A percentile compares a stretch with the other conserved stretches of the same genome.
Conservation (phyloP, 2,113 vertebrate species). For the Candoia aspera region DNA sequence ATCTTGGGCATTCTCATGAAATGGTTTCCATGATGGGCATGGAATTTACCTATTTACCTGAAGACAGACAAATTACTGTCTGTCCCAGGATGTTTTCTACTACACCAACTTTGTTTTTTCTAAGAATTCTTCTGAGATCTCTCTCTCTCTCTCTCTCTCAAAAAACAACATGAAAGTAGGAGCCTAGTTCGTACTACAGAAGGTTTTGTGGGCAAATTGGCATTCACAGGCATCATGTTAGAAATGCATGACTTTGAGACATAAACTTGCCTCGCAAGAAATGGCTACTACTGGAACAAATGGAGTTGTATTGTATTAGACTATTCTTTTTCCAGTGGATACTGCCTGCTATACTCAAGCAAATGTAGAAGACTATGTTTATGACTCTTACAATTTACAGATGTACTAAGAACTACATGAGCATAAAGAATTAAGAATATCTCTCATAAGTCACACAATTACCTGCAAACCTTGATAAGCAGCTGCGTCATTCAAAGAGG, state of each 20-base stretch:
- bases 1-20: background rate
- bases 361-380: background rate
- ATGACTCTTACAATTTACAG: too few relatives aligned
- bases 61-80: background rate
- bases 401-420: conserved; percentile 29
- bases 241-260: background rate
- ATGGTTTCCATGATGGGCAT: background rate
- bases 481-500: conserved; percentile 30
- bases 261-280: background rate
- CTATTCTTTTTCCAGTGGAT: background rate
- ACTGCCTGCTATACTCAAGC: background rate
- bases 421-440: conserved; percentile 20
- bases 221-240: background rate
- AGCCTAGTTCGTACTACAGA: background rate
- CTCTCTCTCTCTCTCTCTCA: background rate
- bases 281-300: background rate
- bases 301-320: background rate
- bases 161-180: background rate
- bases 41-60: background rate
- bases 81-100: background rate
- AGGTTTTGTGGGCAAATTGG: background rate
- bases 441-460: conserved; percentile 25
- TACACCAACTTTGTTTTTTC: background rate
- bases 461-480: conserved; percentile 39
- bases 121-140: background rate